These are phyloP conservation scores for Dolichopus griseipennis DNA, from an alignment of 2,888 invertebrate genomes.

Conservation along the genomic window DNA sequence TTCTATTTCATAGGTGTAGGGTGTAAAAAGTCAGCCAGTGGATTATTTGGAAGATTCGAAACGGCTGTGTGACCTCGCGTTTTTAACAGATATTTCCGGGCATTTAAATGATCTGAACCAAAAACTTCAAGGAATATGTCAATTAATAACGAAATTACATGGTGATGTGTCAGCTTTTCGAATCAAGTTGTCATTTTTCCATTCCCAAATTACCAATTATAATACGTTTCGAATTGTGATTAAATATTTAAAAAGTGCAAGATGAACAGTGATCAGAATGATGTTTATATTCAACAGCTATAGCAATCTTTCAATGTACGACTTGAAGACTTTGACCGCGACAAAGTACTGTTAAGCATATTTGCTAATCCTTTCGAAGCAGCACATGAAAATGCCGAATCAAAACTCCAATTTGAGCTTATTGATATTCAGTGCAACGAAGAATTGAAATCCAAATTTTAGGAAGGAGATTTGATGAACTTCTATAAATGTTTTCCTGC, in stretches of 20 bases:
- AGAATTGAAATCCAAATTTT: background rate
- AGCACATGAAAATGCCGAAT: background rate
- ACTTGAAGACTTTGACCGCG: background rate
- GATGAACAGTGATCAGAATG: background rate
- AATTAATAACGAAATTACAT: slow-evolving; percentile 7
- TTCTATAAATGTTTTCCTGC: no score
- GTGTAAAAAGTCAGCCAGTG: background rate
- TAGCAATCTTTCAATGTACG: slow-evolving; percentile 7
- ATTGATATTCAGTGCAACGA: background rate
- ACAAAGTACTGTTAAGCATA: background rate
- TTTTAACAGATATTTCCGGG: background rate
- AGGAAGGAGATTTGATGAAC: slow-evolving; percentile 7
- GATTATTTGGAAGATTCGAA: background rate
- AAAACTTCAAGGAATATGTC: background rate
- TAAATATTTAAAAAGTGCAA: slow-evolving; percentile 5
- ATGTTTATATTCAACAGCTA: background rate
- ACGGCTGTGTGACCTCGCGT: background rate
- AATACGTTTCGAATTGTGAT: background rate
- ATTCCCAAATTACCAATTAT: background rate
- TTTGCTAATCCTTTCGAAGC: slow-evolving; percentile 8
- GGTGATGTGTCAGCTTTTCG: background rate
- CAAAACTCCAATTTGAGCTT: slow-evolving; percentile 2
- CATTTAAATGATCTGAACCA: slow-evolving; percentile 8
- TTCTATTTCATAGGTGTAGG: no score
- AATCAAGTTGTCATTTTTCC: slow-evolving; percentile 4